These are phyloP conservation scores for Pycnomerus fuliginosus DNA, from an alignment of 2,888 invertebrate genomes.

Conservation along the genomic window DNA sequence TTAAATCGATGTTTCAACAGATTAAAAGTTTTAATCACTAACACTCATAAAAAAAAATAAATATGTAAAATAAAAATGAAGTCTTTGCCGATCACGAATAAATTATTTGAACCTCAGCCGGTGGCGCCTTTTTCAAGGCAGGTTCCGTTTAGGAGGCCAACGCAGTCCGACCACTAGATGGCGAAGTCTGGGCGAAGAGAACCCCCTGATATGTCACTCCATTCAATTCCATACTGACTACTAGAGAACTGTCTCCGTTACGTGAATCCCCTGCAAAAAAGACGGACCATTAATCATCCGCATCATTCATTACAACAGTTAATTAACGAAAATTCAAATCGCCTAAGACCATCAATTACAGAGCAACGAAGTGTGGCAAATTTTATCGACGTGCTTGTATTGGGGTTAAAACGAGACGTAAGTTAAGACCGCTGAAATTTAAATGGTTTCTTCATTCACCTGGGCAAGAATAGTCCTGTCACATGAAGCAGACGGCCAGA, in stretches of 20 bases:
- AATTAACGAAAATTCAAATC: slow-evolving; percentile 26
- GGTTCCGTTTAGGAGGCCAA: slow-evolving; percentile 41
- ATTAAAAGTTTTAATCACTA: too few species aligned
- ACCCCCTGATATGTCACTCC: slow-evolving; percentile 95
- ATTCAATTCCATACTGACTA: slow-evolving; percentile 95
- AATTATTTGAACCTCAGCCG: too few species aligned
- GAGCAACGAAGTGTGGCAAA: too few species aligned
- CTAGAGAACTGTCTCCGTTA: slow-evolving; percentile 83
- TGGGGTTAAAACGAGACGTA: too few species aligned
- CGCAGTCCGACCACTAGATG: slow-evolving; percentile 40
- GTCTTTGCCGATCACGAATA: too few species aligned
- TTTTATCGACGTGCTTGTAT: too few species aligned
- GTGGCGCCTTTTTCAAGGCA: too few species aligned
- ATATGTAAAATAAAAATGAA: slow-evolving; percentile 15
- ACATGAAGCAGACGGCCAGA: too few species aligned
- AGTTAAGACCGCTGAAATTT: too few species aligned
- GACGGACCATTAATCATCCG: slow-evolving; percentile 32
- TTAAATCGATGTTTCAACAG: too few species aligned
- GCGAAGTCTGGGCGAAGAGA: slow-evolving; percentile 66
- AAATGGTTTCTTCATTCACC: too few species aligned
- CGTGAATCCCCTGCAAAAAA: slow-evolving; percentile 70
- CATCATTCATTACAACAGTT: slow-evolving; percentile 30
- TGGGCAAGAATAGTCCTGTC: too few species aligned
- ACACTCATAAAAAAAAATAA: slow-evolving; percentile 16
- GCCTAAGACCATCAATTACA: slow-evolving; percentile 33